Percentiles rank a stretch among this genome's conserved stretches.
Evolutionary conservation across 2,888 invertebrate genomes (phyloP).

Genomic region (Dendrolimus houi): DNA sequence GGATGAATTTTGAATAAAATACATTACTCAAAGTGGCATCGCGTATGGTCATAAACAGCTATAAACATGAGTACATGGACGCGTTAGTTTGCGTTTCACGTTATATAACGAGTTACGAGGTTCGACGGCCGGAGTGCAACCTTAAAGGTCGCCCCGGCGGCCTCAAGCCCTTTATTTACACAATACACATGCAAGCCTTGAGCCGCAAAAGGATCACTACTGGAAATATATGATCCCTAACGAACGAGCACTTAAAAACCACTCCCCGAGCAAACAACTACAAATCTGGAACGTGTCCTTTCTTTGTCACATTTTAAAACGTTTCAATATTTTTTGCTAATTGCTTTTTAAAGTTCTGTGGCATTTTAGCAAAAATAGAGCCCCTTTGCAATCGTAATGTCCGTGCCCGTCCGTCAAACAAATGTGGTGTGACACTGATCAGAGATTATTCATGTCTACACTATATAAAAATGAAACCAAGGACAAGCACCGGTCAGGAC

Average conservation of each 20-base stretch:
- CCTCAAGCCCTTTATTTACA: conserved; percentile 48
- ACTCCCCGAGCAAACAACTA: background rate
- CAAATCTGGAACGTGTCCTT: background rate
- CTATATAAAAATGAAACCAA: too few relatives aligned
- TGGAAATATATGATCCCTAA: background rate
- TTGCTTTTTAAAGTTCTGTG: background rate
- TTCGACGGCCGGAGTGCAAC: conserved; percentile 59
- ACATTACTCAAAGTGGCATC: conserved; percentile 12
- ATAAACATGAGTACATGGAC: conserved; percentile 17
- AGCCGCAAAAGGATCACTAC: conserved; percentile 13
- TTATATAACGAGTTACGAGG: conserved; percentile 53
- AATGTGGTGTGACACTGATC: too few relatives aligned
- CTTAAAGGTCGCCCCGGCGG: conserved; percentile 60
- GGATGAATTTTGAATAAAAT: background rate
- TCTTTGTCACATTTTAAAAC: background rate
- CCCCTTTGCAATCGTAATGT: too few relatives aligned
- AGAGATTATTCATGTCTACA: too few relatives aligned
- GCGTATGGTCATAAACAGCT: conserved; percentile 11
- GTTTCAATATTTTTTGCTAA: background rate
- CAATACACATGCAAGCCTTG: conserved; percentile 37
- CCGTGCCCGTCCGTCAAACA: too few relatives aligned
- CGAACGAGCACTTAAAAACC: background rate
- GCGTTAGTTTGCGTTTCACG: conserved; percentile 46
- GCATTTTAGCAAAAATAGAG: too few relatives aligned
- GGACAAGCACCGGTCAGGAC: too few relatives aligned